Base-by-base conservation (phyloP, 1,140 invertebrate species). In the Temnothorax longispinosus region DNA sequence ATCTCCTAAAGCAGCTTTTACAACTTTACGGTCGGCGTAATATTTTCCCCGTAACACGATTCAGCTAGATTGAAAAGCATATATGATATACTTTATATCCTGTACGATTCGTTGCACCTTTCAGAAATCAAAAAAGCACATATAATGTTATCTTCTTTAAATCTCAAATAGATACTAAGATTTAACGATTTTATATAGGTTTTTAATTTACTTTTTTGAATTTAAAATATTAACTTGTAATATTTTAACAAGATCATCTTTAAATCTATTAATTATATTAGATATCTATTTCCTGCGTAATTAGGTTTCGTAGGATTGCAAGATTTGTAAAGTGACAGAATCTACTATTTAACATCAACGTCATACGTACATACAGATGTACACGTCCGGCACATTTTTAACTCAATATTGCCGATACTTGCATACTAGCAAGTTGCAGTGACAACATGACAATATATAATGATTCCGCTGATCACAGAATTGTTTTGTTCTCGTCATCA, bases 1-100 rank as follows among this genome's bases (percentile, higher is more conserved):
- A 64, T 85, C 52, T 62, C 35, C 58, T 32, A 50, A 41, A 65
- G 62, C 47, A 67, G 72, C 77, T 90, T 88, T 77, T 80, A 62
- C 60, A 81, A 81, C 52, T 81, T 81, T 41, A 77, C 32, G 41
- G 38, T 69, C 18, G 50, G 50, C 13, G 64, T 65, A 82, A 86
- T 86, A 78, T 86, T 60, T 86, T 60, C 13, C 44, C 41, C 41
- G 41, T 38, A 84, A 84, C 69, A 47, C 41, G 80, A 50, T 84
- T 60, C 32, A 84, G 32, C 54, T 47, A 74, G 56, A 84, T 84
- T 74, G 80, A 75, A 84, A 75, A 75, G 41, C 44, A 50, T 41
- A 18, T n/a, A n/a, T 35, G 41, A 38, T 58, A 74, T 21, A 72
- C 18, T 67, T 35, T 67, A 67, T 69, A 80, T 27, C 21, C 38